Conservation (phyloP, 2,797 vertebrate genomes). For the Crenichthys baileyi region DNA sequence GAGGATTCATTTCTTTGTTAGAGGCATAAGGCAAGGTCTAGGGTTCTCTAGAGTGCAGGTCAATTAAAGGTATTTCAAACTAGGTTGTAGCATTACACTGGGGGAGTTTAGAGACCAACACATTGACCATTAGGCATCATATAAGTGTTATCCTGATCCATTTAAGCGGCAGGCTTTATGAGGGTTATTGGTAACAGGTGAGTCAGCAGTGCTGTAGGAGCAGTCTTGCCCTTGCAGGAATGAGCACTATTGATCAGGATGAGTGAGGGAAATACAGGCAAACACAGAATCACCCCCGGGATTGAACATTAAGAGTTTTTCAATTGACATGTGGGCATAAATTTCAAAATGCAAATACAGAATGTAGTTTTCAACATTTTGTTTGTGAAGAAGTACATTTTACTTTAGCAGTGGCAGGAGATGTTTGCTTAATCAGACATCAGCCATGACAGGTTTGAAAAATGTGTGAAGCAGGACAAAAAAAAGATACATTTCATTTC, state of each 20-base stretch:
- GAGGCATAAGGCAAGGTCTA: neutral
- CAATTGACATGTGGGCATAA: neutral
- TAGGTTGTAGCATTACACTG: neutral
- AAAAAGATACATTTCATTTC: conserved; percentile 59
- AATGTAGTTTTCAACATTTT: neutral
- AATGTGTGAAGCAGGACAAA: conserved; percentile 34
- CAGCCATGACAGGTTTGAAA: conserved; percentile 6
- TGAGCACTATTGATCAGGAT: neutral
- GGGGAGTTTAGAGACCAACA: neutral
- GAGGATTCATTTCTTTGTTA: no score
- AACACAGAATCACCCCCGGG: neutral
- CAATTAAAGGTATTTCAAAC: neutral
- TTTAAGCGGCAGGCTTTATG: neutral
- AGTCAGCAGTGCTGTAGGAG: neutral
- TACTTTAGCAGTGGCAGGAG: neutral
- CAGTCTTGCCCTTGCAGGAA: neutral
- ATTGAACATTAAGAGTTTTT: neutral
- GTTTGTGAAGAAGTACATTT: neutral
- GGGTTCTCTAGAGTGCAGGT: neutral
- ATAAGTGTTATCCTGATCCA: neutral
- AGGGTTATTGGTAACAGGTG: neutral
- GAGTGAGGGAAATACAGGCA: neutral
- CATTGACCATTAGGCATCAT: neutral
- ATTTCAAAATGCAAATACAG: neutral
- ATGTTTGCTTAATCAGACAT: neutral